Conservation (phyloP, 2,888 invertebrate species). For the Epinotia brunnichana region DNA sequence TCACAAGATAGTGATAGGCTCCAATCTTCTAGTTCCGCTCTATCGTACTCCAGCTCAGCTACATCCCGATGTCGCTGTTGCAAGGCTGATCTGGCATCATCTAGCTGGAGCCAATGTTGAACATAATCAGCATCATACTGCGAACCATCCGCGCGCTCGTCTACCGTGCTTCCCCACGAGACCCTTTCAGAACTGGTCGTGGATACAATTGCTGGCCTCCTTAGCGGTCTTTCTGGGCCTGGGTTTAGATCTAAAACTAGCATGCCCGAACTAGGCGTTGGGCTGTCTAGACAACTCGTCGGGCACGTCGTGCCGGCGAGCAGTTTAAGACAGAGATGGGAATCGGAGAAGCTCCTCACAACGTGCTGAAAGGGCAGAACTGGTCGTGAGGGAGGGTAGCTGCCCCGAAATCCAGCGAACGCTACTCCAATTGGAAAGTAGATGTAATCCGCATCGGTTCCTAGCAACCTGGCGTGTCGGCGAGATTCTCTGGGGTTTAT, state of each 20-base stretch:
- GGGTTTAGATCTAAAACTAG: conserved; percentile 85
- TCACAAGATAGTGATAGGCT: conserved; percentile 89
- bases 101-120: conserved; percentile 89
- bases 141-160: conserved; percentile 83
- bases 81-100: conserved; percentile 87
- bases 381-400: conserved; percentile 88
- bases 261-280: conserved; percentile 85
- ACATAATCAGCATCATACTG: conserved; percentile 89
- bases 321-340: conserved; percentile 88
- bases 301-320: conserved; percentile 84
- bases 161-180: conserved; percentile 85
- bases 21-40: conserved; percentile 91
- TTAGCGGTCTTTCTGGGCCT: conserved; percentile 82
- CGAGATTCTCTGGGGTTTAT: conserved; percentile 78
- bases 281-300: conserved; percentile 81
- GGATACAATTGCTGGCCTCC: conserved; percentile 83
- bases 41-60: conserved; percentile 88
- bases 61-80: conserved; percentile 88
- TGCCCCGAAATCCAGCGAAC: conserved; percentile 86
- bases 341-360: conserved; percentile 89
- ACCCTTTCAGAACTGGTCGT: conserved; percentile 78
- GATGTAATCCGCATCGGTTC: conserved; percentile 86
- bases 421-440: conserved; percentile 87
- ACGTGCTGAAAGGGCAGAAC: conserved; percentile 88
- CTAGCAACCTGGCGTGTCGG: conserved; percentile 83